These are phyloP conservation scores for Thymelicus acteon DNA, from an alignment of 2,888 invertebrate species.

Conservation along the genomic window DNA sequence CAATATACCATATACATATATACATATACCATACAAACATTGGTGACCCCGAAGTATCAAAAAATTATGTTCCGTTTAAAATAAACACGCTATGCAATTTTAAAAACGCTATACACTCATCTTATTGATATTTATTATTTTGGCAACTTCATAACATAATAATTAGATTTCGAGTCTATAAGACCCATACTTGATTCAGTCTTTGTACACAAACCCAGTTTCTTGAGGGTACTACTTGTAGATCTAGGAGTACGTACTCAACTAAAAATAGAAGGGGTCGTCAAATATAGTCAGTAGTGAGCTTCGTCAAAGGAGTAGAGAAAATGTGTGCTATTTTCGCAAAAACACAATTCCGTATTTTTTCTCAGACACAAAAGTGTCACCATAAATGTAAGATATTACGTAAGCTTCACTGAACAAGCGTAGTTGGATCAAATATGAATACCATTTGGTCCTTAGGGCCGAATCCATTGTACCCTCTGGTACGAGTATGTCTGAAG, in stretches of 20 bases:
- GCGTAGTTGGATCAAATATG: background rate
- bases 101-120: no score
- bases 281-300: conserved; percentile 14
- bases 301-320: conserved; percentile 11
- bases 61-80: no score
- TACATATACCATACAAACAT: no score
- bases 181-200: background rate
- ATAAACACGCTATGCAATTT: no score
- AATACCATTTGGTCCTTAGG: background rate
- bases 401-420: background rate
- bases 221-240: conserved; percentile 13
- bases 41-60: no score
- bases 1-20: no score
- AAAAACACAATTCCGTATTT: background rate
- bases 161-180: no score
- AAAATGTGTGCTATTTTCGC: background rate
- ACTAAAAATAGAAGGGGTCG: conserved; percentile 28
- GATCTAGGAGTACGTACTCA: conserved; percentile 3
- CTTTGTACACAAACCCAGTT: conserved; percentile 20
- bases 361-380: background rate
- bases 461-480: background rate
- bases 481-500: background rate
- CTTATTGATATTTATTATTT: no score
- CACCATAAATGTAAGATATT: background rate
- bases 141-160: no score